A percentile compares a stretch with the other conserved stretches of the same genome.
Conservation (phyloP, 2,797 vertebrate species). For the Acanthiza pusilla region DNA sequence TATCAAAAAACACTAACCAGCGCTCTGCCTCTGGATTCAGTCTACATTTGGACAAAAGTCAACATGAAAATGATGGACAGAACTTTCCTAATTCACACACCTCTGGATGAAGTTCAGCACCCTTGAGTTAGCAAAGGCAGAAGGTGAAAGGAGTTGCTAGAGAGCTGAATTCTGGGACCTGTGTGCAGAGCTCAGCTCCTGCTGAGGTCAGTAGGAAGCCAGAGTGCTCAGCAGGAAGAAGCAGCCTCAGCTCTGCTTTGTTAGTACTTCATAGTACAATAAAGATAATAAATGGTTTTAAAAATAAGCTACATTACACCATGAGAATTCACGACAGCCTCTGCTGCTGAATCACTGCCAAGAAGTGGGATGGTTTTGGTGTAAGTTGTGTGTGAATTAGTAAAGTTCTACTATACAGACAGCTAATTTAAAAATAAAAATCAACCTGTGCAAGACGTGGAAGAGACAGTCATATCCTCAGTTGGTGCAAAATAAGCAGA, state of each 20-base stretch:
- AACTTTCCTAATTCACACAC: slow-evolving; percentile 22
- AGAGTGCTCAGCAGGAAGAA: not conserved
- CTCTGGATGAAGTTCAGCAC: slow-evolving; percentile 9
- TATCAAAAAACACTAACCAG: not conserved
- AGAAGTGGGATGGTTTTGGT: not conserved
- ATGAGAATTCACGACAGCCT: not conserved
- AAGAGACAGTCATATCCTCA: not conserved
- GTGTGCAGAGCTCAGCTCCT: not conserved
- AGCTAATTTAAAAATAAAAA: not conserved
- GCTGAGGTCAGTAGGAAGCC: not conserved
- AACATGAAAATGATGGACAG: not conserved
- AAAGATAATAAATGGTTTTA: not conserved
- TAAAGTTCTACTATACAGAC: not conserved
- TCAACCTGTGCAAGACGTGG: not conserved
- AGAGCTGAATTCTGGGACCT: not conserved
- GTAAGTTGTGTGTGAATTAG: not conserved
- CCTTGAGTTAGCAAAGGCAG: slow-evolving; percentile 17
- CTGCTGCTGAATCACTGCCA: not conserved
- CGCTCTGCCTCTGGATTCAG: not conserved
- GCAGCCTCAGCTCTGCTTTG: not conserved
- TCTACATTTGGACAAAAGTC: not conserved
- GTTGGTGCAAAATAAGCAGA: not conserved
- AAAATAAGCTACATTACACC: not conserved
- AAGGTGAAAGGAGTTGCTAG: not conserved
- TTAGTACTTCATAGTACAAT: not conserved